Evolutionary conservation across 2,888 invertebrate genomes (phyloP), one percentile per base, ranked within the genome.

Genomic region (Cephus spinipes): DNA sequence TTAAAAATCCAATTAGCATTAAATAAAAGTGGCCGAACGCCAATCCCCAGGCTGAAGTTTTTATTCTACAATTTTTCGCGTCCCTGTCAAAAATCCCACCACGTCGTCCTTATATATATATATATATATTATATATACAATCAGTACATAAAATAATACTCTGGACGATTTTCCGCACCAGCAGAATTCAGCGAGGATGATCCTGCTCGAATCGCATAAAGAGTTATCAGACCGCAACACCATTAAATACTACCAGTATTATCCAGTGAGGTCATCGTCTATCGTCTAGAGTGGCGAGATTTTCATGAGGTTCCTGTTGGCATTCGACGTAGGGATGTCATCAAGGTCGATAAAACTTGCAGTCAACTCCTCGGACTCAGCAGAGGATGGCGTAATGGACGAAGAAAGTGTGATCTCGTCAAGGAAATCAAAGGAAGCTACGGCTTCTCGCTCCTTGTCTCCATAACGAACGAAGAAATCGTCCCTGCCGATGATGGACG

Each of bases 401-500:
- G 80, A 87, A 87, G 93, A 92, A 86, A 82, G 68, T 73, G 83
- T 79, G 81, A 95, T 92, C 87, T 95, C 95, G 92, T 96, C 95
- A 86, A 96, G 94, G 93, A 96, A 96, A 92, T 96, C 96, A 92
- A 96, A 96, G 86, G 94, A 94, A 82, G 96, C 95, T 85, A 96
- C 95, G 81, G 96, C 96, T 89, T 95, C 96, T 81, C 94, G 93
- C 90, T 96, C 96, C 88, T 95, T 94, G 86, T 95, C 95, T 74
- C 96, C 96, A 93, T 94, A 96, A 85, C 96, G 94, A 81, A 95
- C 94, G 93, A 94, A 96, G 93, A 96, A 95, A 88, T 95, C 96
- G 83, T 94, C 94, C 80, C 96, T 94, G 85, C 95, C 96, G 88
- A 96, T 94, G 92, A 96, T 96, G 88, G 95, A 95, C 75, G 96